Conservation (phyloP, 2,888 invertebrate genomes). For the Agrotis clavis region DNA sequence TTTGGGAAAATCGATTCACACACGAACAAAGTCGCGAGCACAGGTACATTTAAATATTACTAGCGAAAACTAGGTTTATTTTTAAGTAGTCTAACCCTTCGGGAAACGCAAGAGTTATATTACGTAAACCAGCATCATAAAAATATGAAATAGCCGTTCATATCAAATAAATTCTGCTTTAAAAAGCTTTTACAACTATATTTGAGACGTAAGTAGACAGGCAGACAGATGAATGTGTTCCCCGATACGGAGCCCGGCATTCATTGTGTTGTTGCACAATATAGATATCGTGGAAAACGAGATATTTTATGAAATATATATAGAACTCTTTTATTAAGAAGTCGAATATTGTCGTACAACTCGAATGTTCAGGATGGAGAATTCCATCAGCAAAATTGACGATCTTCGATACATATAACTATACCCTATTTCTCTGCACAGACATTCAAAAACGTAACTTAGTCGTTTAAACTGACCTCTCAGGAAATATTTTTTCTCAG, state of each 20-base stretch:
- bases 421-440: not conserved
- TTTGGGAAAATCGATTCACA: too few relatives aligned
- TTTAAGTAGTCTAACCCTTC: too few relatives aligned
- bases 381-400: not conserved
- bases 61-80: too few relatives aligned
- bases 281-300: constrained; percentile 5
- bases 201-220: constrained; percentile 18
- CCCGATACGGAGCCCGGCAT: not conserved
- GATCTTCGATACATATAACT: not conserved
- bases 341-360: not conserved
- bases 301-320: not conserved
- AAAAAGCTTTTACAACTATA: not conserved
- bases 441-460: not conserved
- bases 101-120: too few relatives aligned
- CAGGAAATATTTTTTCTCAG: too few relatives aligned
- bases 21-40: too few relatives aligned
- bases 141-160: not conserved
- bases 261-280: constrained; percentile 18
- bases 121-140: not conserved
- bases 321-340: not conserved
- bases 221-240: constrained; percentile 34
- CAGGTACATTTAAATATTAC: too few relatives aligned
- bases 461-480: too few relatives aligned
- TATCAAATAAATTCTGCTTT: not conserved
- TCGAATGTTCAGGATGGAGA: not conserved